Base-by-base conservation (phyloP, 2,888 invertebrate species). In the Nudaria mundana region DNA sequence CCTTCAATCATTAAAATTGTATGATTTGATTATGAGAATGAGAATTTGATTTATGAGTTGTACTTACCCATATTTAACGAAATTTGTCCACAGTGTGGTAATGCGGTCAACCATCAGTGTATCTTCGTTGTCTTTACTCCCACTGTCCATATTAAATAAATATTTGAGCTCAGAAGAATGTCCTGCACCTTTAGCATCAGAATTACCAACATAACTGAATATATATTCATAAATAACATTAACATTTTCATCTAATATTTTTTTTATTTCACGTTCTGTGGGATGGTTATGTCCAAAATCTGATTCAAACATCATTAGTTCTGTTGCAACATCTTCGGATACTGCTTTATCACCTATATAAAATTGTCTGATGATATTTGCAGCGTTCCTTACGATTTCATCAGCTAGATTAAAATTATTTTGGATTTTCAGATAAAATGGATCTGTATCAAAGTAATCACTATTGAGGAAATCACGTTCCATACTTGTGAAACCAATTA, bases 51-150 rank as follows among this genome's bases (percentile, higher is more conserved):
- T n/a, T n/a, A n/a, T n/a, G n/a, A n/a, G n/a, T n/a, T 6, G 24
- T 40, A 59, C 71, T 69, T 66, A 87, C 87, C 85, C 87, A 47
- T 70, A 74, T 71, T 86, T 87, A 2, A 87, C 70, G 37, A 87
- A 87, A 52, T 87, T 86, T 0, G 78, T 50, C 87, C 87, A 87
- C 39, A 87, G 52, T 11, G 69, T 71, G 10, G 76, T 71, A 11
- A 86, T 66, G 8, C 77, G 73, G 26, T 82, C 71, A 4, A 60
- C 54, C 15, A 84, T 57, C 3, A 78, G 31, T 47, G 74, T 61
- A 30, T 79, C 79, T 10, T 70, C 61, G 11, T 71, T 69, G 47
- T 61, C 66, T 24, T 37, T 58, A 15, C 48, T 41, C 2, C 40
- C 18, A 14, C 45, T 44, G 8, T 44, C 25, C 30, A 63, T 41